Base-by-base conservation (phyloP, 2,888 invertebrate species). In the Cerastis leucographa region DNA sequence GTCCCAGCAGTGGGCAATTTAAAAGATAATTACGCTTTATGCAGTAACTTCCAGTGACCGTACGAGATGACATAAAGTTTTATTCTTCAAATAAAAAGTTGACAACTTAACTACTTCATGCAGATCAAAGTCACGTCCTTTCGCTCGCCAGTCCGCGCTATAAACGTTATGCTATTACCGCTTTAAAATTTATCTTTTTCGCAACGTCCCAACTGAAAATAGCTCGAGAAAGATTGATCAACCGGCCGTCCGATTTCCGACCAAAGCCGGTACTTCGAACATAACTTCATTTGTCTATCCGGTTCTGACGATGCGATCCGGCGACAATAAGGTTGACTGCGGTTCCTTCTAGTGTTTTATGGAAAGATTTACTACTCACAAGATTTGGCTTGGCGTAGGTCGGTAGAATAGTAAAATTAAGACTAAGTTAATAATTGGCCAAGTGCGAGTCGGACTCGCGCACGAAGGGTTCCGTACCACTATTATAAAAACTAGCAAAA, bases 211-310 rank as follows among this genome's bases (percentile, higher is more conserved):
- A 35, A 49, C 19, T 56, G 70, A 62, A 79, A 71, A 76, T 62
- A 14, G 44, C 56, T 46, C 56, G 12, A 35, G 12, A 65, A 68
- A 59, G 71, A 81, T 81, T 78, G 71, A 68, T 81, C 49, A 68
- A 29, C 67, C 51, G 25, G 51, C 82, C 67, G 71, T 68, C 76
- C 62, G 56, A 54, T 80, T 46, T 76, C 71, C 76, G 59, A 22
- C 64, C 25, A 25, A n/a, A 67, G 29, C 70, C 76, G 76, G 71
- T 42, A 35, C 56, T 78, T 51, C 35, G 56, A 59, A 72, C 78
- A 81, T 76, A 81, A 82, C 71, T 62, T 76, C 29, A 76, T 80
- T 76, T 71, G 81, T 71, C 76, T 65, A 72, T 78, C 66, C 61
- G 81, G 69, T 46, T 46, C 40, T 54, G 29, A 7, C 51, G 66